Base-by-base conservation (phyloP, 2,888 invertebrate species). In the Rugalucina vietnamica region DNA sequence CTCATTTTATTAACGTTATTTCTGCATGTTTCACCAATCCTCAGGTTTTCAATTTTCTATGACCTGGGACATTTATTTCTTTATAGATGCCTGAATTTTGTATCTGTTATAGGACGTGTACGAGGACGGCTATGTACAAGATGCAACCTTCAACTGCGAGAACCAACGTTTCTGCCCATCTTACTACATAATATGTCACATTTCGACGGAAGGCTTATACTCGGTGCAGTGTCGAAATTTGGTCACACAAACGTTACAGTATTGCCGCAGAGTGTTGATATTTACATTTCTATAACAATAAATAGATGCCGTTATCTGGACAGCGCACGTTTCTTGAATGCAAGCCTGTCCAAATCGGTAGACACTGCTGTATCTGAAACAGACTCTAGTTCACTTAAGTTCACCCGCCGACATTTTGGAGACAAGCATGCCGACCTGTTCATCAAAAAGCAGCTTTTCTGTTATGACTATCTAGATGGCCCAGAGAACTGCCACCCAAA, bases 61-160 rank as follows among this genome's bases (percentile, higher is more conserved):
- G n/a, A n/a, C n/a, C n/a, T n/a, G n/a, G n/a, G n/a, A n/a, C n/a
- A n/a, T n/a, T n/a, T n/a, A n/a, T n/a, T n/a, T n/a, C n/a, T n/a
- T n/a, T n/a, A n/a, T n/a, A n/a, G n/a, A n/a, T n/a, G n/a, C n/a
- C n/a, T n/a, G n/a, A n/a, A n/a, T n/a, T n/a, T n/a, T n/a, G n/a
- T n/a, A n/a, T n/a, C n/a, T n/a, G n/a, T n/a, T n/a, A n/a, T n/a
- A n/a, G n/a, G n/a, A n/a, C n/a, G n/a, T n/a, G n/a, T n/a, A n/a
- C n/a, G 71, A n/a, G 71, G 71, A 36, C n/a, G 21, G 5, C 8
- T 24, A 14, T 27, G 27, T n/a, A 60, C 34, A 24, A 34, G 71
- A 36, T 77, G 77, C 50, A 77, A 77, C n/a, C 49, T 77, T 32
- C 32, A 29, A 14, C 39, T 77, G 8, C n/a, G 8, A 18, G 32